These are phyloP conservation scores for Muricea muricata DNA, from an alignment of 92 coral and sea anemone genomes.

Conservation along the genomic window DNA sequence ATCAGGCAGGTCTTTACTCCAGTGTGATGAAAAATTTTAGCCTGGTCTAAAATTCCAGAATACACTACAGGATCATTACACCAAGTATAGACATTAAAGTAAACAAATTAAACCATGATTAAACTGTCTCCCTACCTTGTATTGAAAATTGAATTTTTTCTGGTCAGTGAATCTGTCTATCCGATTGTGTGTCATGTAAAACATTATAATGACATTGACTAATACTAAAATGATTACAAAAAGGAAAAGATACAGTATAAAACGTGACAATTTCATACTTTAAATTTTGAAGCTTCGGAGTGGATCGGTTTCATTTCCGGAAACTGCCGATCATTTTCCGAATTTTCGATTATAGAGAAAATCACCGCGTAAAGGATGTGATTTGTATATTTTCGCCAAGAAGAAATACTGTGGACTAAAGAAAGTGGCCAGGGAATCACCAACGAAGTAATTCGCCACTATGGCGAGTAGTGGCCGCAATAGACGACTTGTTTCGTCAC, in stretches of 20 bases:
- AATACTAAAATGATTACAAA: neutral
- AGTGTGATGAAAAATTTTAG: no score
- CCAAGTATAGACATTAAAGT: neutral
- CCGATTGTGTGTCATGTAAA: neutral
- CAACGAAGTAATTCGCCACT: neutral
- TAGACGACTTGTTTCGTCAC: constrained; percentile 49
- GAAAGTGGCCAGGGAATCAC: neutral
- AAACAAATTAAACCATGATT: neutral
- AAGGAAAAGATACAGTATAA: neutral
- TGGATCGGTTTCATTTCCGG: no score
- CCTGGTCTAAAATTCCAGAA: no score
- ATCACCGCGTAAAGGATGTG: neutral
- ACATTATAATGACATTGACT: neutral
- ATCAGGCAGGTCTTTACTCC: no score
- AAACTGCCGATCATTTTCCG: no score
- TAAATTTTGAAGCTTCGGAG: neutral
- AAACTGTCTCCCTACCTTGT: neutral
- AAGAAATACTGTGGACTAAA: neutral
- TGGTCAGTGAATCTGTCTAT: neutral
- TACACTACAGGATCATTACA: no score
- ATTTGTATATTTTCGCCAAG: neutral
- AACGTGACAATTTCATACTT: constrained; percentile 10
- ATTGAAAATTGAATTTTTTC: neutral
- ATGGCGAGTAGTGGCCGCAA: constrained; percentile 45
- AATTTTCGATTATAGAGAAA: neutral